Conservation (phyloP, 1,140 invertebrate genomes). For the Bilobella aurantiaca region DNA sequence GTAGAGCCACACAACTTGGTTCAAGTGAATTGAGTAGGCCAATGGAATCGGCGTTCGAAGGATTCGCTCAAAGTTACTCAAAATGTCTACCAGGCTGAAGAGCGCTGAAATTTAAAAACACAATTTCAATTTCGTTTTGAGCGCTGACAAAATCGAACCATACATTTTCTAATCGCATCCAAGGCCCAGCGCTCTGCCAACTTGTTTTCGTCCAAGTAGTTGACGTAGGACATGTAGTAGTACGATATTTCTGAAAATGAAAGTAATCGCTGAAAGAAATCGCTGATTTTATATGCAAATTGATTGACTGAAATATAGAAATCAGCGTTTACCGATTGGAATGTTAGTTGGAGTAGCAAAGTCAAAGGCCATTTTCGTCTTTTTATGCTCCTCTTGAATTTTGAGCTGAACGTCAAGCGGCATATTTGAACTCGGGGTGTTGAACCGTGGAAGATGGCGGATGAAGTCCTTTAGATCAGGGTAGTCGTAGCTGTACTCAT, state of each 20-base stretch:
- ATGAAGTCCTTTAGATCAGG: slow-evolving; percentile 11
- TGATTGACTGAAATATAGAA: no score
- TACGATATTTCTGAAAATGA: slow-evolving; percentile 3
- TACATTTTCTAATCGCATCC: neutral
- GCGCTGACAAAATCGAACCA: neutral
- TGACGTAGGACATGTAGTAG: slow-evolving; percentile 2
- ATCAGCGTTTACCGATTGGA: neutral
- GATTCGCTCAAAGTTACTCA: slow-evolving; percentile 2
- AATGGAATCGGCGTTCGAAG: slow-evolving; percentile 9
- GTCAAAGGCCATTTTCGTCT: neutral
- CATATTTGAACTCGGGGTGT: neutral
- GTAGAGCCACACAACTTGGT: slow-evolving; percentile 9
- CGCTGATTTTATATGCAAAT: no score
- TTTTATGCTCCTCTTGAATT: neutral
- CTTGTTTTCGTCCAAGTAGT: neutral
- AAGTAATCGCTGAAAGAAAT: neutral
- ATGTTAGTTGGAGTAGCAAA: neutral
- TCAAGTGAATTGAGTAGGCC: slow-evolving; percentile 7
- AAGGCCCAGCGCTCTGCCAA: neutral
- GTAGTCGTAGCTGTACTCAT: slow-evolving; percentile 20
- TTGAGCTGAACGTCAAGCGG: neutral
- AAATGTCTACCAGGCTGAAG: neutral
- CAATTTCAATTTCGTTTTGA: neutral
- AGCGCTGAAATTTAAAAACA: neutral
- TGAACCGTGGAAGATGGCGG: neutral